A percentile compares a stretch with the other conserved stretches of the same genome.
Conservation (phyloP, 2,888 invertebrate genomes). For the Gnatocerus cornutus region DNA sequence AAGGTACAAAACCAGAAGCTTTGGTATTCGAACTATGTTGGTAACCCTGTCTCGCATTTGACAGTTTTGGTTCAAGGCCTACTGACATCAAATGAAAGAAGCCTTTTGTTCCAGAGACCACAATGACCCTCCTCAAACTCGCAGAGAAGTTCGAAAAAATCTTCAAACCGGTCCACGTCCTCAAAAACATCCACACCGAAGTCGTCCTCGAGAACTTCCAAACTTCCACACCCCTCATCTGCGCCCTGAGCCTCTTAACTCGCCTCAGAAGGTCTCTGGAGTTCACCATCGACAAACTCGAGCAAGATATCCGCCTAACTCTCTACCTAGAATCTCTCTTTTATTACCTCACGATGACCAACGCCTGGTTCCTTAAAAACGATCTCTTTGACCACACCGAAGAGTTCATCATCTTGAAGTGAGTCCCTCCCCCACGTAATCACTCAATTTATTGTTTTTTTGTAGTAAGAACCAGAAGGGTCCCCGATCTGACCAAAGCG, state of each 20-base stretch:
- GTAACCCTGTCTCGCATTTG: too few species aligned
- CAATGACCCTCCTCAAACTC: conserved; percentile 64
- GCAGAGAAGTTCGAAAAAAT: conserved; percentile 58
- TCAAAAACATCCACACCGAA: conserved; percentile 62
- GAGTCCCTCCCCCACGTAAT: conserved; percentile 58
- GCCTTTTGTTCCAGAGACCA: conserved; percentile 65
- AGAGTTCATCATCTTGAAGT: conserved; percentile 65
- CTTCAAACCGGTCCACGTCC: conserved; percentile 60
- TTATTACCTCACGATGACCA: conserved; percentile 65
- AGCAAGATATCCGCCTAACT: conserved; percentile 65
- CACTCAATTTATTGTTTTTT: not conserved
- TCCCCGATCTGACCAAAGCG: not conserved
- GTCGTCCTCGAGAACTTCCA: conserved; percentile 58
- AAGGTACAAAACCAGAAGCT: conserved; percentile 57
- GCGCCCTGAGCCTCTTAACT: conserved; percentile 61
- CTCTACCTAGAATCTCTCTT: conserved; percentile 66
- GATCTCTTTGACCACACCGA: conserved; percentile 60
- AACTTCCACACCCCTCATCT: conserved; percentile 54
- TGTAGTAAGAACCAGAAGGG: conserved; percentile 4
- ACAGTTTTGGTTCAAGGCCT: too few species aligned
- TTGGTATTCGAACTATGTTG: too few species aligned
- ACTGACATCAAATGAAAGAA: too few species aligned
- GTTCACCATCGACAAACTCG: conserved; percentile 60
- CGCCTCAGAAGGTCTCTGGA: conserved; percentile 61
- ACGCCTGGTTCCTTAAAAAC: conserved; percentile 66